phyloP scores from a whole-genome alignment of 1,140 invertebrate species.

The Penaeus chinensis region DNA sequence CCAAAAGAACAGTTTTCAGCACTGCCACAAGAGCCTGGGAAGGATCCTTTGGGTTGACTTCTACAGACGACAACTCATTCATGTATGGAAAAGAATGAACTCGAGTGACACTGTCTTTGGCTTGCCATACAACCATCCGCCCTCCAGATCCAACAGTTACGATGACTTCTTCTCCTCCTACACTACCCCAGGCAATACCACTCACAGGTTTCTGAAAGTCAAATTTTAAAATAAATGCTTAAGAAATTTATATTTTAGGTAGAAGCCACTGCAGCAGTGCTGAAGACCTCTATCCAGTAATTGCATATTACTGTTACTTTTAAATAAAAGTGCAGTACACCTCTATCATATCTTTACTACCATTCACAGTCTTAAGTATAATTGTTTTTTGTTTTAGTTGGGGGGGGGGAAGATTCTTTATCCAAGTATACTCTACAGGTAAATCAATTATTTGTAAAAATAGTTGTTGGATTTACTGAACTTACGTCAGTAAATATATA shows the following conservation, averaged over 20 bases:
- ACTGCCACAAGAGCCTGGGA: constrained; percentile 45
- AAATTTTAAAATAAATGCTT: not conserved
- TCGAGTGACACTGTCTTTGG: constrained; percentile 23
- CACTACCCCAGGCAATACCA: constrained; percentile 44
- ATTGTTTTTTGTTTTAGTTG: too few relatives aligned
- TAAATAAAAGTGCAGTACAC: too few relatives aligned
- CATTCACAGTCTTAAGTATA: too few relatives aligned
- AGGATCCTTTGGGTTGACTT: constrained; percentile 26
- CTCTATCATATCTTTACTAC: too few relatives aligned
- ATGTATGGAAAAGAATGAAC: constrained; percentile 12
- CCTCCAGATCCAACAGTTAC: constrained; percentile 44
- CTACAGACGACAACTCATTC: constrained; percentile 19
- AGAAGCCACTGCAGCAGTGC: too few relatives aligned
- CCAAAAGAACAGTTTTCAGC: constrained; percentile 30
- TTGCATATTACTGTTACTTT: too few relatives aligned
- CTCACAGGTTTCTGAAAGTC: constrained; percentile 18
- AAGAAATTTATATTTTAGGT: not conserved
- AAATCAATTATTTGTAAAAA: too few relatives aligned
- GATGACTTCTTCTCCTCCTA: constrained; percentile 44
- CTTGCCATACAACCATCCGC: constrained; percentile 45
- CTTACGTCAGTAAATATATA: too few relatives aligned
- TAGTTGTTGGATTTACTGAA: too few relatives aligned
- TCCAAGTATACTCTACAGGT: too few relatives aligned
- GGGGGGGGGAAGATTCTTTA: too few relatives aligned
- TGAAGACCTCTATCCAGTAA: too few relatives aligned